Evolutionary conservation across 2,113 vertebrate genomes (phyloP), one percentile per base, ranked within the genome.

Genomic region (Callionymus lyra): DNA sequence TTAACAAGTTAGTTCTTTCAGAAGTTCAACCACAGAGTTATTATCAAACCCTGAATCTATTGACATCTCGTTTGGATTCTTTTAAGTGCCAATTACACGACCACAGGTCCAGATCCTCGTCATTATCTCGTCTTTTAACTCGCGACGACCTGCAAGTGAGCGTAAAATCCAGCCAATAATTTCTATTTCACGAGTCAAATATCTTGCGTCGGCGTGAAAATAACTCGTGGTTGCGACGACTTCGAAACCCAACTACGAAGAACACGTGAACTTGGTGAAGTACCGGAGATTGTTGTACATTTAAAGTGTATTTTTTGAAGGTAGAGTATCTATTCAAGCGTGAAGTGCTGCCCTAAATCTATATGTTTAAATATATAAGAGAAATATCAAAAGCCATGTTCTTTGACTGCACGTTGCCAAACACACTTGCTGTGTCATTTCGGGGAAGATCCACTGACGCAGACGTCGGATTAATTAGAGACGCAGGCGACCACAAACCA

Each of bases 381-480:
- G 4, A 27, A 5, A 27, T 27, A 27, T 27, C 21, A 33, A 64
- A 63, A 59, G 56, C 44, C 37, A 11, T 19, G n/a, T 16, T 27
- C 1, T 19, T 8, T 15, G 47, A 59, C 17, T 56, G n/a, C 2
- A 19, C 13, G 38, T 72, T 74, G 63, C 73, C 60, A 73, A 63
- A 66, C 44, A 37, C 21, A 5, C 21, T n/a, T 40, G 31, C 56
- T 18, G 38, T 36, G 43, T 48, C 16, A 16, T 55, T 51, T 45
- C 4, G 34, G 46, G 61, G 48, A 70, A 74, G 63, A 59, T 76
- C 68, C 71, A 56, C 47, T 79, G 68, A 84, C 73, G 54, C 59
- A 77, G 43, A 60, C 35, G 15, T 44, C 31, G 18, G 17, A 47
- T 48, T 64, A 72, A 73, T 77, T 68, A 63, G 57, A 68, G 57